These are phyloP conservation scores for Charaxes varanes DNA, from an alignment of 1,140 invertebrate genomes.

Conservation along the genomic window DNA sequence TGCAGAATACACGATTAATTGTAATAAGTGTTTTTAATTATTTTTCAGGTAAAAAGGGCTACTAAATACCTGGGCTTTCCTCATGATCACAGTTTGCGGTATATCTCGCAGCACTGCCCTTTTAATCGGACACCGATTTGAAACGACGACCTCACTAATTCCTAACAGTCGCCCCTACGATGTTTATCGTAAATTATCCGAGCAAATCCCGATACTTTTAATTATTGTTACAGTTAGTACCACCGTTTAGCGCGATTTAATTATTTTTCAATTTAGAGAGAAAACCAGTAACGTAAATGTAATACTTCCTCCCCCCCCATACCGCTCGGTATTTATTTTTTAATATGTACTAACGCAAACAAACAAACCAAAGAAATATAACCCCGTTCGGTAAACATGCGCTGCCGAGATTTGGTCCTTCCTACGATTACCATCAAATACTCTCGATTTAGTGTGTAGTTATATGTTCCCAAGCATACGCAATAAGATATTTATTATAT, in stretches of 20 bases:
- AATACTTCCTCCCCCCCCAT: too few relatives aligned
- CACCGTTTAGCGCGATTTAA: conserved; percentile 6
- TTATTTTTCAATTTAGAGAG: too few relatives aligned
- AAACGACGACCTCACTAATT: too few relatives aligned
- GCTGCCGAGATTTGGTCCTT: conserved; percentile 14
- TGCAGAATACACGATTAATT: too few relatives aligned
- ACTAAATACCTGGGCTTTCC: neutral
- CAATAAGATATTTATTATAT: conserved; percentile 15
- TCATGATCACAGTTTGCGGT: neutral
- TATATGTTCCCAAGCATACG: conserved; percentile 13
- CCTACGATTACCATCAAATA: conserved; percentile 32
- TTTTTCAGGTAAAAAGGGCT: conserved; percentile 9
- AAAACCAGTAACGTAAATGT: too few relatives aligned
- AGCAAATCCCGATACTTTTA: too few relatives aligned
- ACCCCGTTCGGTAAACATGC: conserved; percentile 13
- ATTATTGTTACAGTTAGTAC: neutral
- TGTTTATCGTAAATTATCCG: too few relatives aligned
- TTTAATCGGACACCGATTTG: too few relatives aligned
- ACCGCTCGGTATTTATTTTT: neutral
- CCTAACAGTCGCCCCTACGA: too few relatives aligned
- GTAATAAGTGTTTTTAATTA: too few relatives aligned
- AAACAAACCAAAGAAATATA: conserved; percentile 27
- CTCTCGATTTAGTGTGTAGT: conserved; percentile 27
- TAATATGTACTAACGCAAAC: conserved; percentile 18
- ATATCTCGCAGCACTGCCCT: too few relatives aligned